Conservation (phyloP, 2,113 vertebrate species). For the Salvator merianae region DNA sequence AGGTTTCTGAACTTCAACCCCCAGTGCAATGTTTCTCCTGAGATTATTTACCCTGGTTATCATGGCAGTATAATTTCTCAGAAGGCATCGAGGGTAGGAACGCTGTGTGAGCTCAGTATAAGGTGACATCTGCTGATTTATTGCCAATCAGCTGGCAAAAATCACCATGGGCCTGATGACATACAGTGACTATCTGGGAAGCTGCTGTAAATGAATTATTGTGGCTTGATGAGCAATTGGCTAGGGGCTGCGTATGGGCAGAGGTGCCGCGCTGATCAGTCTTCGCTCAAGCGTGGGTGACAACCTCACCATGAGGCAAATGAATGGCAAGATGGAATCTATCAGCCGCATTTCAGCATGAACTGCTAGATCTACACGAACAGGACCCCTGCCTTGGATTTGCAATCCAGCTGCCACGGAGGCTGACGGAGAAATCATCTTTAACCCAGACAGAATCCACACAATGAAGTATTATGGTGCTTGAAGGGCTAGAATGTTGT, state of each 20-base stretch:
- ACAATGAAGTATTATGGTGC: too few species aligned
- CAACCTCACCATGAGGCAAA: conserved; percentile 49
- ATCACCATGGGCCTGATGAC: conserved; percentile 30
- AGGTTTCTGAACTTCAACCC: too few species aligned
- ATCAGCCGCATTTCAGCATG: not conserved
- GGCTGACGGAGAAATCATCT: too few species aligned
- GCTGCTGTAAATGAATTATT: conserved; percentile 51
- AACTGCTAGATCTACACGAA: too few species aligned
- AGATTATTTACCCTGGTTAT: too few species aligned
- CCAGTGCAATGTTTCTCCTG: too few species aligned
- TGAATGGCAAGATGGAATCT: not conserved
- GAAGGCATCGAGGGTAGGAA: conserved; percentile 19
- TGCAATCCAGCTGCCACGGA: too few species aligned
- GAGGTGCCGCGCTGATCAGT: conserved; percentile 33
- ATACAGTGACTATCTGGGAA: conserved; percentile 38
- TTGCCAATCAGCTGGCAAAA: conserved; percentile 45
- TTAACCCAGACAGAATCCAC: too few species aligned
- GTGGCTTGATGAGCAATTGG: conserved; percentile 43
- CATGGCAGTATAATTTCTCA: not conserved
- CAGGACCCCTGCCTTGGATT: too few species aligned
- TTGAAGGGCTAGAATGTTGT: too few species aligned
- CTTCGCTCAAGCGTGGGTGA: conserved; percentile 44
- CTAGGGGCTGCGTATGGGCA: conserved; percentile 26
- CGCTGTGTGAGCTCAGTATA: not conserved
- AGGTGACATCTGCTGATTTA: not conserved